These are phyloP conservation scores for Pharmacophagus antenor DNA, from an alignment of 2,888 invertebrate species.

Conservation along the genomic window DNA sequence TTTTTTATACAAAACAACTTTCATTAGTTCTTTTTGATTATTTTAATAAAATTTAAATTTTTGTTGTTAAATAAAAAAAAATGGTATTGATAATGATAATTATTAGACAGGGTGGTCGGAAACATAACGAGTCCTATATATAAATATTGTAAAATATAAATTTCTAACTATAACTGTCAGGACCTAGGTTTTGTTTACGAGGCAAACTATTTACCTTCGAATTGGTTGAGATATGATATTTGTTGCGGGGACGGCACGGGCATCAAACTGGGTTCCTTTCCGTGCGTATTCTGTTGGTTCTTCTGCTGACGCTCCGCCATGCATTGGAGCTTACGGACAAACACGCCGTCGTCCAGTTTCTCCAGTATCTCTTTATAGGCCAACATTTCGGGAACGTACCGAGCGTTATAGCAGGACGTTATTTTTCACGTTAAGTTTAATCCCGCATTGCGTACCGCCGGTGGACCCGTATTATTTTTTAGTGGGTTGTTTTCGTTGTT, in stretches of 20 bases:
- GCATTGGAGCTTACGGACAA: conserved; percentile 80
- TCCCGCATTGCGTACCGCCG: conserved; percentile 38
- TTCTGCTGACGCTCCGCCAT: conserved; percentile 77
- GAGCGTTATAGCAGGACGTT: conserved; percentile 42
- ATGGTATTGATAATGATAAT: not conserved
- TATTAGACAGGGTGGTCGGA: conserved; percentile 30
- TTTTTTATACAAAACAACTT: not conserved
- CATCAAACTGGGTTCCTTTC: conserved; percentile 94
- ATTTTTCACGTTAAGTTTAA: conserved; percentile 30
- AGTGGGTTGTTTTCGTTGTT: conserved; percentile 53
- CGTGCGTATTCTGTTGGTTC: conserved; percentile 66
- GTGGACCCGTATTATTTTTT: conserved; percentile 39
- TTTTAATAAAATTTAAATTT: not conserved
- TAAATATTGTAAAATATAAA: conserved; percentile 34
- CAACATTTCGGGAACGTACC: conserved; percentile 41
- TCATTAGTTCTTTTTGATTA: not conserved
- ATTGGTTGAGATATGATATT: conserved; percentile 96
- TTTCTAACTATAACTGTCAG: conserved; percentile 33
- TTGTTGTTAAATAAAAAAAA: not conserved
- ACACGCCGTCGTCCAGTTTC: conserved; percentile 77
- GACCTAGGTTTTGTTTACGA: conserved; percentile 44
- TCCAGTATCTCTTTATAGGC: conserved; percentile 69
- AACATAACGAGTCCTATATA: not conserved
- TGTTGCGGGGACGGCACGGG: conserved; percentile 98
- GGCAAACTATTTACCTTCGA: conserved; percentile 85